A percentile compares a stretch with the other conserved stretches of the same genome.
These are phyloP conservation scores for Pitangus sulphuratus DNA, from an alignment of 2,797 vertebrate species.

Conservation along the genomic window DNA sequence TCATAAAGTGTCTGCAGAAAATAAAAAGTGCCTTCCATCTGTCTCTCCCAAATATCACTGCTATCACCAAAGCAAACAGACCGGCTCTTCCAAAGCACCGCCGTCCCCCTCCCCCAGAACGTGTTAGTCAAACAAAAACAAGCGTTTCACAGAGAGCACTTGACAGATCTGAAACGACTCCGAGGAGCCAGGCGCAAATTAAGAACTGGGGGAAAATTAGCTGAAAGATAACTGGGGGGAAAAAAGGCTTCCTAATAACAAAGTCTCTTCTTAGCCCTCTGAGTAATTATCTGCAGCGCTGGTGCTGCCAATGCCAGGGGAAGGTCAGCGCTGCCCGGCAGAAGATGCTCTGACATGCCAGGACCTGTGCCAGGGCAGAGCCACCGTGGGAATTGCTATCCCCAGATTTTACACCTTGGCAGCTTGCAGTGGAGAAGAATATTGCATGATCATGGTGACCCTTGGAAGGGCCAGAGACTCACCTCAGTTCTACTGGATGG, in stretches of 20 bases:
- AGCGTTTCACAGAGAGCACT: conserved; percentile 29
- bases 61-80: conserved; percentile 76
- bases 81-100: conserved; percentile 55
- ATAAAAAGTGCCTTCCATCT: conserved; percentile 78
- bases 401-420: not conserved
- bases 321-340: not conserved
- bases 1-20: conserved; percentile 77
- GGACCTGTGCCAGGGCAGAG: not conserved
- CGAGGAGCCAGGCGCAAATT: conserved; percentile 15
- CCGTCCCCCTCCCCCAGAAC: conserved; percentile 47
- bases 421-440: fast-evolving
- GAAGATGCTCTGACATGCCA: fast-evolving
- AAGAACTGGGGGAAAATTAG: conserved; percentile 6
- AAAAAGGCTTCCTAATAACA: not conserved
- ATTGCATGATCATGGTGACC: fast-evolving
- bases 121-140: conserved; percentile 73
- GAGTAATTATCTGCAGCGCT: not conserved
- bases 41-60: conserved; percentile 74
- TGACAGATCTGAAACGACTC: conserved; percentile 42
- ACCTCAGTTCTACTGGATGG: fast-evolving
- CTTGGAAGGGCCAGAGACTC: not conserved
- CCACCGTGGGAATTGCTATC: not conserved
- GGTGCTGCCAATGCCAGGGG: not conserved
- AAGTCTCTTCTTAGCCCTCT: not conserved
- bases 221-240: not conserved